These are phyloP conservation scores for Camptogramma bilineatum DNA, from an alignment of 2,888 invertebrate genomes.

Conservation along the genomic window DNA sequence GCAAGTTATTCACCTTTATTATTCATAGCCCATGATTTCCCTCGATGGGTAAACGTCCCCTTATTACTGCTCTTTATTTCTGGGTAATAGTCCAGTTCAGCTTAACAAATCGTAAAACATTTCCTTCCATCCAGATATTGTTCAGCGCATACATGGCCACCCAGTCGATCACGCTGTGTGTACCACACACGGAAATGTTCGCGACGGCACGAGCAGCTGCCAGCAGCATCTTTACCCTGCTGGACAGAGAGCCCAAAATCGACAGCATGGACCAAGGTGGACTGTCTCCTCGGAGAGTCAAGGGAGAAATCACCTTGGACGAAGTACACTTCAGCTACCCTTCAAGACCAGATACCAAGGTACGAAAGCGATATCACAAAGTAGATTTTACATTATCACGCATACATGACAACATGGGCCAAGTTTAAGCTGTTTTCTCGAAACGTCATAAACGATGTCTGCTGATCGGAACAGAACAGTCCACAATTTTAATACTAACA, in stretches of 20 bases:
- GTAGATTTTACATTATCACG: not conserved
- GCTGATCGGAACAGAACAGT: not conserved
- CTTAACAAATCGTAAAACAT: not conserved
- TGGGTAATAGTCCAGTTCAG: not conserved
- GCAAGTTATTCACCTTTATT: too few relatives aligned
- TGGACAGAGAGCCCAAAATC: constrained; percentile 89
- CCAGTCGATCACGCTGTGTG: constrained; percentile 90
- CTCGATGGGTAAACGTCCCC: not conserved
- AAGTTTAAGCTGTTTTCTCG: too few relatives aligned
- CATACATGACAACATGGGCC: too few relatives aligned
- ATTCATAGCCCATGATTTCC: too few relatives aligned
- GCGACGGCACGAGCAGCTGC: constrained; percentile 90
- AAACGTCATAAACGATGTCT: too few relatives aligned
- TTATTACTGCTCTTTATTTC: not conserved
- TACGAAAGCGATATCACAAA: constrained; percentile 51
- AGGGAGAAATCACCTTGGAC: constrained; percentile 89
- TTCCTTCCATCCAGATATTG: constrained; percentile 80
- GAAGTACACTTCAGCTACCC: constrained; percentile 92
- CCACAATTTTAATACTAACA: not conserved
- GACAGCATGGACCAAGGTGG: constrained; percentile 88
- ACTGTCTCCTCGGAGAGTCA: constrained; percentile 82
- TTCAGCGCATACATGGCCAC: constrained; percentile 92
- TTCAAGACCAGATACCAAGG: constrained; percentile 89
- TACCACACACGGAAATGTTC: constrained; percentile 91
- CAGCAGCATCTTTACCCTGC: constrained; percentile 88